Evolutionary conservation across 2,797 vertebrate species (phyloP), one percentile per base, ranked within the genome.

Genomic region (Tinamus major): DNA sequence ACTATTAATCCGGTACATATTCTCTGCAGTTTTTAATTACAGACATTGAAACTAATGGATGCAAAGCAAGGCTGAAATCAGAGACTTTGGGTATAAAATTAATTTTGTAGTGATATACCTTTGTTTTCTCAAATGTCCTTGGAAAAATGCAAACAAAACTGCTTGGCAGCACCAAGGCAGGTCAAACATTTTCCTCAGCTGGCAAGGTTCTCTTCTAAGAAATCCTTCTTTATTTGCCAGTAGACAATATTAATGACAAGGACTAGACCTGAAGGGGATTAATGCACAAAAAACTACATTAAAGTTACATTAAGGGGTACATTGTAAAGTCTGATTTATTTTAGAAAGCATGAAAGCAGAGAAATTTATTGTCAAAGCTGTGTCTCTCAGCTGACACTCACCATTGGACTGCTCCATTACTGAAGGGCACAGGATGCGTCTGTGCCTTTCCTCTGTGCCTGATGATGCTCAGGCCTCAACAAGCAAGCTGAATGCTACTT

Each of bases 51-150:
- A 95, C 63, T 92, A 95, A 91, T 59, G 49, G 84, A 78, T 94
- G 81, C 21, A n/a, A 75, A 91, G 63, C 80, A 80, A 89, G 75
- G 92, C 33, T 93, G 69, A 64, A 86, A 87, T 23, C 24, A 62
- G 63, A 74, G 81, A 88, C 53, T 83, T 10, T 49, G 51, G 64
- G 63, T 93, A 92, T 86, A 93, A 96, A 97, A 97, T 70, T 92
- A 79, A 95, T 96, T 93, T 92, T 96, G 81, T 79, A 87, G 70
- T 82, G 48, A 91, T 95, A 93, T 82, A 93, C 67, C 94, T 95
- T 84, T 95, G 83, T 96, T 97, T 97, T 82, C 96, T 96, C 91
- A 87, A 96, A 96, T 90, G 79, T 96, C 96, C 96, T 97, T 97
- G 95, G 95, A 96, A 97, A 97, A 97, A 95, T 93, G 91, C 93